Percentiles rank a stretch among this genome's conserved stretches.
These are phyloP conservation scores for Danio tinwini DNA, from an alignment of 2,797 vertebrate genomes.

Conservation along the genomic window DNA sequence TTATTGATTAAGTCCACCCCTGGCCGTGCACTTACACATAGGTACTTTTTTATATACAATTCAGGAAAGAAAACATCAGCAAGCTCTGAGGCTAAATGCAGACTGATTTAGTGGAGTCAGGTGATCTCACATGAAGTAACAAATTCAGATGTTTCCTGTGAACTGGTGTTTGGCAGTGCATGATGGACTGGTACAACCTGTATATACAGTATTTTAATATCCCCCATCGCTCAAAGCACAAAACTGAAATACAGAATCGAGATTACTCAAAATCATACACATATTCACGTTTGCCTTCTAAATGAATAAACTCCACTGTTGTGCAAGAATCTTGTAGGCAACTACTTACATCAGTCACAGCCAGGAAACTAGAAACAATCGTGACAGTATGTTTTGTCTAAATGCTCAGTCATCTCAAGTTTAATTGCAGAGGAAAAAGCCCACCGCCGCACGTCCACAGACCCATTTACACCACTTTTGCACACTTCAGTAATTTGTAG, in stretches of 20 bases:
- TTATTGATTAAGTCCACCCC: no score
- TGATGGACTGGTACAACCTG: not conserved
- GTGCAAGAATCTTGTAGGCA: conserved; percentile 18
- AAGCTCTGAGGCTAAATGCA: not conserved
- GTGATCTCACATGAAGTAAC: not conserved
- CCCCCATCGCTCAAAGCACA: not conserved
- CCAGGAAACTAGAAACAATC: conserved; percentile 78
- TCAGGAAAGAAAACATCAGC: not conserved
- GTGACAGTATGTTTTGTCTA: conserved; percentile 76
- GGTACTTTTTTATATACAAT: not conserved
- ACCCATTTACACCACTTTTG: conserved; percentile 41
- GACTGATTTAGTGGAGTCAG: conserved; percentile 1
- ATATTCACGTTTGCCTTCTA: conserved; percentile 1
- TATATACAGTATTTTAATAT: not conserved
- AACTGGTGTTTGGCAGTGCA: not conserved
- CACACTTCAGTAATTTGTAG: conserved; percentile 62
- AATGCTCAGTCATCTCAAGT: conserved; percentile 65
- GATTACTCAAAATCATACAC: not conserved
- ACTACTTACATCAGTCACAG: conserved; percentile 54
- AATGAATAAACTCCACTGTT: not conserved
- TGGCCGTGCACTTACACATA: no score
- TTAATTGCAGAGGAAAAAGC: conserved; percentile 59
- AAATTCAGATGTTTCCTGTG: conserved; percentile 15
- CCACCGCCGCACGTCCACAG: conserved; percentile 52
- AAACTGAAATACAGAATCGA: conserved; percentile 7